A percentile compares a stretch with the other conserved stretches of the same genome.
Conservation (phyloP, 2,888 invertebrate genomes). For the Chouioia cunea region DNA sequence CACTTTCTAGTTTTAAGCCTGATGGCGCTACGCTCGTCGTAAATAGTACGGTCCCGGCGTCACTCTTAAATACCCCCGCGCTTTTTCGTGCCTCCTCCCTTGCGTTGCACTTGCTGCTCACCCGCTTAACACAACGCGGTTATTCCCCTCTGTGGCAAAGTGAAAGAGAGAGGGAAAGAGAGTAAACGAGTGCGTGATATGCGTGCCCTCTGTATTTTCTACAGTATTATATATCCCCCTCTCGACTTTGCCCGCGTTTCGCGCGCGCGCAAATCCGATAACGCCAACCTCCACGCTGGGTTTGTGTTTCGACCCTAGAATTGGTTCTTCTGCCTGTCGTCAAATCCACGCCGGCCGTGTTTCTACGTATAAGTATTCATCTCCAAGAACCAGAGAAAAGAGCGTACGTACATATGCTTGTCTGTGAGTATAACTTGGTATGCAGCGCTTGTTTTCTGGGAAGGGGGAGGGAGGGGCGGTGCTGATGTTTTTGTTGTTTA, state of each 20-base stretch:
- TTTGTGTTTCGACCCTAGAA: constrained; percentile 23
- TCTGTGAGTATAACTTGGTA: no score
- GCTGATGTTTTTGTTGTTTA: no score
- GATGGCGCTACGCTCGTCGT: constrained; percentile 43
- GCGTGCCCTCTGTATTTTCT: constrained; percentile 15
- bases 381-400: no score
- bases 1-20: constrained; percentile 24
- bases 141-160: constrained; percentile 22
- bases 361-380: no score
- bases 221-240: constrained; percentile 25
- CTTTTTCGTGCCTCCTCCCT: constrained; percentile 1
- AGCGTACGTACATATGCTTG: no score
- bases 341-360: not conserved
- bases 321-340: constrained; percentile 6
- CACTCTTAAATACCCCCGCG: constrained; percentile 18
- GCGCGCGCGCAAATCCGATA: constrained; percentile 34
- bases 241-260: constrained; percentile 31
- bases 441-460: no score
- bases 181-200: constrained; percentile 9
- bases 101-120: constrained; percentile 42
- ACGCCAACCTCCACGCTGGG: constrained; percentile 36
- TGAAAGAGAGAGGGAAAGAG: constrained; percentile 6
- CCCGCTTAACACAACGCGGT: constrained; percentile 6
- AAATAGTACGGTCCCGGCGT: constrained; percentile 17
- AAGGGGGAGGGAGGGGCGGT: no score